Conservation (phyloP, 1,140 invertebrate genomes). For the Reticulitermes speratus region DNA sequence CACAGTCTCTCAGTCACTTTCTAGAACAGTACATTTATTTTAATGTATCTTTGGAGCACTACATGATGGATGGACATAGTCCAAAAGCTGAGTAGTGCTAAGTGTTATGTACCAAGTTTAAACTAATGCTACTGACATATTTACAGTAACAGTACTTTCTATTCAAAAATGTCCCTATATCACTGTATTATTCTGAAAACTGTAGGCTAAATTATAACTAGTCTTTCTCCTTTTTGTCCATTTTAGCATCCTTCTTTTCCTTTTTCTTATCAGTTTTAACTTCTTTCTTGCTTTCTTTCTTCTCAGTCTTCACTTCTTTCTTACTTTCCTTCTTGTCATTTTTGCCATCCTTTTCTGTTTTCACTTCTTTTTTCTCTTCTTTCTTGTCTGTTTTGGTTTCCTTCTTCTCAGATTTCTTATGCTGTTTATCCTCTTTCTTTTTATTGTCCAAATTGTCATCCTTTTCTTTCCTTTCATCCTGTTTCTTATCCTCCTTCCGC, state of each 20-base stretch:
- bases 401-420: conserved; percentile 35
- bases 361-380: conserved; percentile 37
- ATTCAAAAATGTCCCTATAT: too few relatives aligned
- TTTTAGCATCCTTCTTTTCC: conserved; percentile 12
- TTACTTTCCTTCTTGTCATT: conserved; percentile 38
- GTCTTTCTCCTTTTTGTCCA: neutral
- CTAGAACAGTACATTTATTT: too few relatives aligned
- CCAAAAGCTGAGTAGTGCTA: too few relatives aligned
- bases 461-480: conserved; percentile 37
- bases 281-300: conserved; percentile 37
- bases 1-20: too few relatives aligned
- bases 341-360: conserved; percentile 37
- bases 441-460: conserved; percentile 34
- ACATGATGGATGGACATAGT: too few relatives aligned
- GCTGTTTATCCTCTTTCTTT: conserved; percentile 32
- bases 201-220: neutral
- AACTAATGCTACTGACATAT: neutral
- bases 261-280: conserved; percentile 31
- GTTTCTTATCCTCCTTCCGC: conserved; percentile 34
- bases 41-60: too few relatives aligned
- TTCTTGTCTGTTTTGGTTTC: conserved; percentile 39
- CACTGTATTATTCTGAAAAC: too few relatives aligned
- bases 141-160: neutral
- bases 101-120: too few relatives aligned
- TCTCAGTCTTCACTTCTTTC: conserved; percentile 39